Evolutionary conservation across 2,113 vertebrate genomes (phyloP).

Genomic region (Setophaga petechia): DNA sequence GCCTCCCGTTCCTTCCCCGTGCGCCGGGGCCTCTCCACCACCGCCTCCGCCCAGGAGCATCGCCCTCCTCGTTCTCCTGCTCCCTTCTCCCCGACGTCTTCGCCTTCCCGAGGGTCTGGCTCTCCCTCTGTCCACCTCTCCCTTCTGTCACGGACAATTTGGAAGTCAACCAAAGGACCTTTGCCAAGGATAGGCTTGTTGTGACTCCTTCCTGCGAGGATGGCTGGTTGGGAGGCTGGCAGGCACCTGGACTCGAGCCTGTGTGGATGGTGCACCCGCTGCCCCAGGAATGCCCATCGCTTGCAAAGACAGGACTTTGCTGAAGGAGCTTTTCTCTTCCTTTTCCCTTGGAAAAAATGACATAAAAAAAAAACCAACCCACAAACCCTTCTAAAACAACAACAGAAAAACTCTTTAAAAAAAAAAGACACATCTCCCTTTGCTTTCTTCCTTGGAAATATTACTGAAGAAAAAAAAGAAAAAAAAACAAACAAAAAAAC

Average conservation of each 20-base stretch:
- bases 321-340: slow-evolving; percentile 74
- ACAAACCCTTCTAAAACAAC: slow-evolving; percentile 26
- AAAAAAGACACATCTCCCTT: slow-evolving; percentile 65
- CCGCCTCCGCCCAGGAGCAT: neutral
- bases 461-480: slow-evolving; percentile 58
- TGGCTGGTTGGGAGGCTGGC: neutral
- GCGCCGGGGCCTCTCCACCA: neutral
- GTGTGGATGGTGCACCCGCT: neutral
- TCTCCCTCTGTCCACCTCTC: slow-evolving; percentile 39
- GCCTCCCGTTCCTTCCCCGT: neutral
- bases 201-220: slow-evolving; percentile 23
- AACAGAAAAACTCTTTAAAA: slow-evolving; percentile 11
- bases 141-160: slow-evolving; percentile 64
- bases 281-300: slow-evolving; percentile 65
- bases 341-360: slow-evolving; percentile 71
- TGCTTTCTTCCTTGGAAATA: slow-evolving; percentile 80
- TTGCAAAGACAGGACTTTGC: slow-evolving; percentile 73
- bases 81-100: neutral
- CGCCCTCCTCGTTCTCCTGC: neutral
- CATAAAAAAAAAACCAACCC: neutral
- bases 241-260: slow-evolving; percentile 11
- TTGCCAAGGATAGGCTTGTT: slow-evolving; percentile 49
- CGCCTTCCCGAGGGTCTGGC: slow-evolving; percentile 35
- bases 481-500: neutral
- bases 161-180: slow-evolving; percentile 84